Base-by-base conservation (phyloP, 1,140 invertebrate species). In the Euschistus heros region DNA sequence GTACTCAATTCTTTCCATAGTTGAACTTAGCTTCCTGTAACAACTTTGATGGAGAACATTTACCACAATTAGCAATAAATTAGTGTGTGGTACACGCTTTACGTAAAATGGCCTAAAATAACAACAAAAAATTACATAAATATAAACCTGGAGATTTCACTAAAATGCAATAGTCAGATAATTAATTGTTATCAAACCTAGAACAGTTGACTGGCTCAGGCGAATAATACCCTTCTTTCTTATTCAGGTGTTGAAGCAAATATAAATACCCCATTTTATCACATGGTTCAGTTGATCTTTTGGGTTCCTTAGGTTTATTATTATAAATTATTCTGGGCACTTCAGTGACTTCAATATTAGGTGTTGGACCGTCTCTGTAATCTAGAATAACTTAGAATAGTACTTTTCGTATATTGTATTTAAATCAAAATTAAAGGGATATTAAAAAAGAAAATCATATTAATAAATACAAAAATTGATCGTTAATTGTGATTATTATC, bases 21-120 rank as follows among this genome's bases (percentile, higher is more conserved):
- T 57, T 47, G 70, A 63, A 62, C 67, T 71, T 14, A 69, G 55
- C 27, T 70, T 65, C 27, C 67, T 44, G 37, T 69, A 68, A 63
- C 71, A 72, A 54, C 71, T 72, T 47, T 71, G 66, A 55, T 69
- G 66, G 10, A 77, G 75, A n/a, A 70, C 74, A 66, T 88, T 81
- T 1, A 90, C 81, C 0, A 91, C 87, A 5, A 94, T 80, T 52
- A 94, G 76, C 13, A 94, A 72, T 59, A 94, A 76, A 77, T 94
- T 94, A 13, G 86, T 88, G 68, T 86, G 79, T 0, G 83, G 82
- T 55, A 91, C 83, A 70, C 79, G 81, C 69, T 86, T 85, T 2
- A 89, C 80, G 70, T 83, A 82, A 71, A 86, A 86, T 15, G 83
- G 82, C 76, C 88, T 91, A 72, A 70, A 80, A 72, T n/a, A 75